phyloP scores from a whole-genome alignment of 1,140 invertebrate genomes.

The Neuroterus valhalla region DNA sequence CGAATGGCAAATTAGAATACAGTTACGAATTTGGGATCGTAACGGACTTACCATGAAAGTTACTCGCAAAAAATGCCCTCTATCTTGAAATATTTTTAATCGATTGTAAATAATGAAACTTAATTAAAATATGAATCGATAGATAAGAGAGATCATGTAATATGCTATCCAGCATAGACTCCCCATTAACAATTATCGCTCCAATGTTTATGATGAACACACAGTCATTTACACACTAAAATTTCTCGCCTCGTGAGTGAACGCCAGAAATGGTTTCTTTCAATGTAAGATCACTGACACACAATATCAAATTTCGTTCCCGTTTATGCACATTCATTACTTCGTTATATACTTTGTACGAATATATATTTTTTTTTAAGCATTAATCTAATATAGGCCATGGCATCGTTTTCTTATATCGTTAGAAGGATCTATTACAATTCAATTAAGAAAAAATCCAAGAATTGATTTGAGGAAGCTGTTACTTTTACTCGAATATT shows the following conservation, averaged over 20 bases:
- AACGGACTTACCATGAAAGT: neutral
- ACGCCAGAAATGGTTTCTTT: neutral
- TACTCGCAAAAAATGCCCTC: neutral
- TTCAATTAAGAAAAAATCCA: slow-evolving; percentile 30
- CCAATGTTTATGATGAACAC: neutral
- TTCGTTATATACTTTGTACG: slow-evolving; percentile 43
- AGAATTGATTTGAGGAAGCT: neutral
- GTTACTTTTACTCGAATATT: no score
- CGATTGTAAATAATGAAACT: neutral
- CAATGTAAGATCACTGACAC: slow-evolving; percentile 8
- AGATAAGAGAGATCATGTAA: slow-evolving; percentile 4
- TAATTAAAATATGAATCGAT: neutral
- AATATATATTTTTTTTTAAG: slow-evolving; percentile 46
- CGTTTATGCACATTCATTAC: slow-evolving; percentile 30
- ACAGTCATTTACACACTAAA: neutral
- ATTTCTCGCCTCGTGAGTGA: slow-evolving; percentile 30
- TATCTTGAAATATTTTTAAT: neutral
- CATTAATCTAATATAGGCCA: slow-evolving; percentile 66
- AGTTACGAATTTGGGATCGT: neutral
- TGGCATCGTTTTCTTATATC: slow-evolving; percentile 55
- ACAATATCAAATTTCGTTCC: slow-evolving; percentile 35
- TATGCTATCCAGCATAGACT: neutral
- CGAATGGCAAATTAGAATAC: neutral
- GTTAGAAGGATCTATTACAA: slow-evolving; percentile 16
- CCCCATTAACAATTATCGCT: neutral